These are phyloP conservation scores for Poeciliopsis gracilis DNA, from an alignment of 2,797 vertebrate genomes.

Conservation along the genomic window DNA sequence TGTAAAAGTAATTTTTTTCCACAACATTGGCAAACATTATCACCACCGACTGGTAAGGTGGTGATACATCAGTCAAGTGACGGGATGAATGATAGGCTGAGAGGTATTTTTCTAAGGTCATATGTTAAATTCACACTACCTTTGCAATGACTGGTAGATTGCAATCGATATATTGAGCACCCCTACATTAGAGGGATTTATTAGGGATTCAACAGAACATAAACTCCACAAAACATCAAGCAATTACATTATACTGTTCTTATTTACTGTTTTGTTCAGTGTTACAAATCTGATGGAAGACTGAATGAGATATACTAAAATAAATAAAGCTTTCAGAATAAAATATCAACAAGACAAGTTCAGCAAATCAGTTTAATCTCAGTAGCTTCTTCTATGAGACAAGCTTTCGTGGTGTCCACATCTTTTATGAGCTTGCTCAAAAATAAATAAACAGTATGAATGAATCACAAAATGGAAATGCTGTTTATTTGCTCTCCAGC, in stretches of 20 bases:
- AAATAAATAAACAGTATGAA: background rate
- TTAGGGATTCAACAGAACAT: background rate
- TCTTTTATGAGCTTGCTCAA: background rate
- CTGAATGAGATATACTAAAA: background rate
- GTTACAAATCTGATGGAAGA: background rate
- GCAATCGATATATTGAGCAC: no score
- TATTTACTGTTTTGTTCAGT: background rate
- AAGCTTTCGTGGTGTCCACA: background rate
- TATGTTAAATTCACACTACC: no score
- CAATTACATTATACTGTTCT: background rate
- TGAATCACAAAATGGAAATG: background rate
- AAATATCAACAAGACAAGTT: background rate
- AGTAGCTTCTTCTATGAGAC: background rate
- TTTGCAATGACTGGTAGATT: no score
- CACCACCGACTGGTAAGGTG: no score
- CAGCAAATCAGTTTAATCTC: background rate
- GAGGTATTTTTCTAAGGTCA: no score
- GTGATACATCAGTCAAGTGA: no score
- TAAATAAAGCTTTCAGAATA: background rate
- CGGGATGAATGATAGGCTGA: no score
- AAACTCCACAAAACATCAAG: background rate
- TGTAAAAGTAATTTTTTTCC: no score
- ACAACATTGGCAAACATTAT: no score
- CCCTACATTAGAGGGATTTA: no score
- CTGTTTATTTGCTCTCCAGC: background rate